Evolutionary conservation across 30 jellyfish, hydroid and myxozoan species (phyloP).

Genomic region (Mastigias papua): DNA sequence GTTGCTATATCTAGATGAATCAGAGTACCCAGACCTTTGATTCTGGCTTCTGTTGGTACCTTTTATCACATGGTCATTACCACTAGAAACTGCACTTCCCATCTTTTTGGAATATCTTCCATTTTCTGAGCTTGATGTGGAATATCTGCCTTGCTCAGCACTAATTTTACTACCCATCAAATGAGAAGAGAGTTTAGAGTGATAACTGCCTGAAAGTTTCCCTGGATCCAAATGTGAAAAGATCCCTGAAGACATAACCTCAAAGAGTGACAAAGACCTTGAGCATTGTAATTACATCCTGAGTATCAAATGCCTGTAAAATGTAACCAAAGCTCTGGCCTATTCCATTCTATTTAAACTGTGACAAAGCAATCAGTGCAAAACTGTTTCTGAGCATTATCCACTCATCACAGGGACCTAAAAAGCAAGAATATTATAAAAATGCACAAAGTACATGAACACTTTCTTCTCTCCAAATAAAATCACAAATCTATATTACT

Average conservation of each 20-base stretch:
- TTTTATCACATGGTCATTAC: background rate
- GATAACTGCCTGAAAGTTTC: background rate
- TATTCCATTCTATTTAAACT: background rate
- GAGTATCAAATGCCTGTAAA: background rate
- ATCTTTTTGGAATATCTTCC: constrained; percentile 41
- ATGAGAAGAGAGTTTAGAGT: constrained; percentile 11
- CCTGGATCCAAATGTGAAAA: background rate
- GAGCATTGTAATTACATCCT: background rate
- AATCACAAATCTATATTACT: no score
- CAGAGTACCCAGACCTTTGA: background rate
- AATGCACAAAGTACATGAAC: no score
- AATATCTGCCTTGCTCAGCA: constrained; percentile 1
- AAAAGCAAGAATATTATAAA: background rate
- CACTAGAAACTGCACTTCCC: constrained; percentile 65
- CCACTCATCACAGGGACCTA: background rate
- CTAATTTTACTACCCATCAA: constrained; percentile 61
- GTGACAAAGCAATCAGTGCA: background rate
- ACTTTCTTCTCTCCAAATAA: no score
- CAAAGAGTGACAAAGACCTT: background rate
- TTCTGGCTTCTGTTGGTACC: background rate
- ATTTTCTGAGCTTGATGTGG: constrained; percentile 41
- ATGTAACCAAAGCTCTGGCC: background rate
- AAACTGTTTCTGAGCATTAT: background rate
- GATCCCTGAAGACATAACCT: constrained; percentile 63
- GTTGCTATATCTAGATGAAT: background rate